phyloP scores from a whole-genome alignment of 2,888 invertebrate genomes.

The Philhelius pedissequus region DNA sequence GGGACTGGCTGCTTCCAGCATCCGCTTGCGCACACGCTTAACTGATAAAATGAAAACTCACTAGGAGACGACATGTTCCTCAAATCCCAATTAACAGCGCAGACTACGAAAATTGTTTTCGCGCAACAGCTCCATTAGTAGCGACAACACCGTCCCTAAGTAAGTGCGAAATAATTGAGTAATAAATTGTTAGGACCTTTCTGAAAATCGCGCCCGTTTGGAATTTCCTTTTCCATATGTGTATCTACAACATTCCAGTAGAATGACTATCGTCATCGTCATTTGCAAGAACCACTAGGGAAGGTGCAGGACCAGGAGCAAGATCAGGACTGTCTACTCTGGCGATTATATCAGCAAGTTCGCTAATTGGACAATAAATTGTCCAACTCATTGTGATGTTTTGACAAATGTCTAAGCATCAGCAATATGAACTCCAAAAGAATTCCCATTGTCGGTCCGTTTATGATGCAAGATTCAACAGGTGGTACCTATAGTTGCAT shows the following conservation, averaged over 20 bases:
- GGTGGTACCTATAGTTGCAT: slow-evolving; percentile 19
- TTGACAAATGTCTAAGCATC: slow-evolving; percentile 57
- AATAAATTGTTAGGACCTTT: slow-evolving; percentile 59
- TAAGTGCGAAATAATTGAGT: slow-evolving; percentile 68
- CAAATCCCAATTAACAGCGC: slow-evolving; percentile 59
- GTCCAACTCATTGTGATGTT: slow-evolving; percentile 55
- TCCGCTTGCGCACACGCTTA: slow-evolving; percentile 11
- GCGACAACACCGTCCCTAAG: slow-evolving; percentile 55
- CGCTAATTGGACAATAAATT: slow-evolving; percentile 68
- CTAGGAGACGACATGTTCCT: neutral
- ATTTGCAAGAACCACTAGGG: neutral
- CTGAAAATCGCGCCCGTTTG: slow-evolving; percentile 26
- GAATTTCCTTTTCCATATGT: no score
- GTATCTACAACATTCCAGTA: slow-evolving; percentile 28
- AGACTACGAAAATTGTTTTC: slow-evolving; percentile 39
- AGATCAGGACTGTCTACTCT: neutral
- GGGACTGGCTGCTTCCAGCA: neutral
- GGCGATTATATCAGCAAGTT: slow-evolving; percentile 38
- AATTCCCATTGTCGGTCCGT: slow-evolving; percentile 25
- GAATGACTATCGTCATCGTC: neutral
- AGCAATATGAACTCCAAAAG: slow-evolving; percentile 42
- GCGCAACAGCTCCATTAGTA: slow-evolving; percentile 65
- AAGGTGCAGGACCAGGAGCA: neutral
- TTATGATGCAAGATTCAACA: slow-evolving; percentile 12
- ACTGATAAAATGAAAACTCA: slow-evolving; percentile 49